Evolutionary conservation across 2,888 invertebrate genomes (phyloP), one percentile per base, ranked within the genome.

Genomic region (Oxycera nigricornis): DNA sequence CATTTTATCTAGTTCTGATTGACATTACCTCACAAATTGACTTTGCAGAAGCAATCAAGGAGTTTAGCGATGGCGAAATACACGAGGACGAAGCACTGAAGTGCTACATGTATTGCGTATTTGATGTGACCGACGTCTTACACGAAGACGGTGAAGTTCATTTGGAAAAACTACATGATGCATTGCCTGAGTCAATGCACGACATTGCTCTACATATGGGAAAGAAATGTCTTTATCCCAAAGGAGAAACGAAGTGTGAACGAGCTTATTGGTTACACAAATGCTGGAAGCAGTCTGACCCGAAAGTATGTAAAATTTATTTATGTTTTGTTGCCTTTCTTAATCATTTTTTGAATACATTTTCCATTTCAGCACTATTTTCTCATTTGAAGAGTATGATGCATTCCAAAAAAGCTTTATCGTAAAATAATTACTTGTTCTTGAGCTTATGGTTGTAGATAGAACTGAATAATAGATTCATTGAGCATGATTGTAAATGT

Each of bases 71-170:
- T 75, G 82, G 80, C 1, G 79, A 81, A 73, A 78, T 81, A 30
- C 80, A 81, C 68, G 80, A 82, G 39, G 81, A 82, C 77, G 79
- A 81, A 52, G 78, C 79, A 9, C 78, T 82, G 14, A 82, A 82
- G 76, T 82, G 82, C 75, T 82, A 82, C 73, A 82, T 82, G 82
- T 80, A 81, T 76, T 82, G 82, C 75, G 52, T 82, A 28, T 82
- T 82, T 72, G 80, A 81, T 74, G 80, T 81, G 72, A 65, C 78
- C 1, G 74, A 79, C 74, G 80, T 81, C 41, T 78, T 82, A 22
- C 80, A 81, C 65, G 81, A 82, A 46, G 77, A 80, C 41, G 81
- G 81, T 3, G 81, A 82, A 73, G 78, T 82, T 22, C 82, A 82
- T 73, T 79, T 81, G 59, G 81, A 81, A 11, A 81, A 79, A 24